These are phyloP conservation scores for Microcebus lehilahytsara DNA, from an alignment of 2,113 vertebrate genomes.

Conservation along the genomic window DNA sequence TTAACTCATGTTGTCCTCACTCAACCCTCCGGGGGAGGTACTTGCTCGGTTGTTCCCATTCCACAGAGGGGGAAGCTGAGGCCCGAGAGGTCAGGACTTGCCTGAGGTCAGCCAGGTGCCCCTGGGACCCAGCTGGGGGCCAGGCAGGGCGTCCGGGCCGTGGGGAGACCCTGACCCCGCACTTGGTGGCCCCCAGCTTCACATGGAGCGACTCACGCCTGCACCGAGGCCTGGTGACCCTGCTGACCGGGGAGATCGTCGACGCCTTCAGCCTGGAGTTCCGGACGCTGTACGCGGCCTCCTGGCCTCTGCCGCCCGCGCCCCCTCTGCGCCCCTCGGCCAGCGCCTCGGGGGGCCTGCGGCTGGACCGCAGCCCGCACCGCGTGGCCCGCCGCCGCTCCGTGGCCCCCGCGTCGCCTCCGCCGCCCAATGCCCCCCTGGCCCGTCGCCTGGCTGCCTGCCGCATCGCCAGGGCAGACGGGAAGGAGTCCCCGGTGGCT, in stretches of 20 bases:
- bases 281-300: constrained; percentile 73
- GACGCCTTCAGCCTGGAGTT: constrained; percentile 78
- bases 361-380: constrained; percentile 53
- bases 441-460: constrained; percentile 30
- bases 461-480: neutral
- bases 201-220: constrained; percentile 78
- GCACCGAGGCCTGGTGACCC: constrained; percentile 75
- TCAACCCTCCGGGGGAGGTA: accelerated
- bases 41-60: neutral
- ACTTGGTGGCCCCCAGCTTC: constrained; percentile 52
- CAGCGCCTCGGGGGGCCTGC: neutral
- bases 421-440: accelerated
- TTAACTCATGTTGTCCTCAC: neutral
- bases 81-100: neutral
- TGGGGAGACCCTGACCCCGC: neutral
- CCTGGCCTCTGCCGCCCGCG: neutral
- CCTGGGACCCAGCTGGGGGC: neutral
- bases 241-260: constrained; percentile 74
- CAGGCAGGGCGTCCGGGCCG: too few species aligned
- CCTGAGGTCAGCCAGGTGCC: neutral
- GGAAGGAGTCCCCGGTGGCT: accelerated
- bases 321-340: neutral
- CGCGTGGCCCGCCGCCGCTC: constrained; percentile 49
- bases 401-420: neutral
- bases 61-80: neutral